A percentile compares a stretch with the other conserved stretches of the same genome.
Evolutionary conservation across 1,140 invertebrate species (phyloP).

Genomic region (Nymphalis io): DNA sequence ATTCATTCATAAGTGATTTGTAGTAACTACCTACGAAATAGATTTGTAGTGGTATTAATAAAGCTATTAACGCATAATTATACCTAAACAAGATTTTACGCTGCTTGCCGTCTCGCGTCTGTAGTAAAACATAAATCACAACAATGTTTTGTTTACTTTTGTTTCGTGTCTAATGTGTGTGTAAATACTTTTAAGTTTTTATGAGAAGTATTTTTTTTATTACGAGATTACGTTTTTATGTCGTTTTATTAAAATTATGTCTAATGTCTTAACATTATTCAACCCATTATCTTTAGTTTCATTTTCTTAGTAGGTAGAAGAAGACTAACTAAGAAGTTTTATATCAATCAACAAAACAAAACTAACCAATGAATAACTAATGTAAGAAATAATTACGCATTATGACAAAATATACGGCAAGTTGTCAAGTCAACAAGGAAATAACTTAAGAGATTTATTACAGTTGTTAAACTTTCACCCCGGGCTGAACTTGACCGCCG

Average conservation of each 20-base stretch:
- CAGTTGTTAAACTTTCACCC: slow-evolving; percentile 69
- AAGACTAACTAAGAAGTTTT: too few species aligned
- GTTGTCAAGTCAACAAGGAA: background rate
- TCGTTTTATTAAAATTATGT: too few species aligned
- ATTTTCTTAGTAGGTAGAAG: too few species aligned
- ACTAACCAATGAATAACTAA: too few species aligned
- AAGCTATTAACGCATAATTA: slow-evolving; percentile 76
- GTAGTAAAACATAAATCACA: slow-evolving; percentile 70
- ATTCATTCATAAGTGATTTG: slow-evolving; percentile 76
- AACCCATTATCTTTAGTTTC: too few species aligned
- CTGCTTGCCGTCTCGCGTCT: slow-evolving; percentile 53
- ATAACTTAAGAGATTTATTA: slow-evolving; percentile 52
- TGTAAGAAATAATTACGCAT: background rate
- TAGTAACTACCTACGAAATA: slow-evolving; percentile 74
- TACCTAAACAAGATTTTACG: slow-evolving; percentile 75
- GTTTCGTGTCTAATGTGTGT: slow-evolving; percentile 19
- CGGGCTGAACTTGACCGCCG: slow-evolving; percentile 75
- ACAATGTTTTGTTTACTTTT: slow-evolving; percentile 43
- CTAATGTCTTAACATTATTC: too few species aligned
- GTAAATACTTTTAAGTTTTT: slow-evolving; percentile 27
- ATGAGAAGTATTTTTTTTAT: slow-evolving; percentile 3
- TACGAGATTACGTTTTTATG: background rate
- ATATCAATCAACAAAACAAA: too few species aligned
- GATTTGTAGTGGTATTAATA: slow-evolving; percentile 75
- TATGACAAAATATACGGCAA: background rate